Conservation (phyloP, 2,797 vertebrate species). For the Myotis vivesi region DNA sequence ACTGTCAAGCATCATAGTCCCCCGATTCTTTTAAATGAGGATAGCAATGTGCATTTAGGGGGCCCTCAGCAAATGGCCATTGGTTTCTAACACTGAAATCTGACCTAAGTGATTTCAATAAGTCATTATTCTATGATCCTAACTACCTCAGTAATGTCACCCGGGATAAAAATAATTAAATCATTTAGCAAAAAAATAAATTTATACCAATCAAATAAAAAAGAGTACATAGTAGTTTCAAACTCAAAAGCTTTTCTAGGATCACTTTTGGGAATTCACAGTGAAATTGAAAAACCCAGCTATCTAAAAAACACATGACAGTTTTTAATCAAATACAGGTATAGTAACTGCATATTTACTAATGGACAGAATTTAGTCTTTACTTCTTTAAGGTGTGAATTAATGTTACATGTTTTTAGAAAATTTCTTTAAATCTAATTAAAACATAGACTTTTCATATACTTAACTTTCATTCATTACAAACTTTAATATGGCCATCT, state of each 20-base stretch:
- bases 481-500: conserved; percentile 61
- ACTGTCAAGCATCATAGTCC: background rate
- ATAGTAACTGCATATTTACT: background rate
- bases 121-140: conserved; percentile 11
- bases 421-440: conserved; percentile 51
- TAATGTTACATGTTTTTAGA: conserved; percentile 30
- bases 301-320: background rate
- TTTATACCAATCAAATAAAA: conserved; percentile 9
- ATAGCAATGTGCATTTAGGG: background rate
- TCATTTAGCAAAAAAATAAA: background rate
- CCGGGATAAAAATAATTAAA: background rate
- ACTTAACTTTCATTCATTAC: conserved; percentile 74
- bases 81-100: conserved; percentile 17
- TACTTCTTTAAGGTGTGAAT: conserved; percentile 35
- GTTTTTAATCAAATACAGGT: conserved; percentile 38
- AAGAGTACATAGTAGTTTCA: background rate
- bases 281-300: background rate
- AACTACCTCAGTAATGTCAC: background rate
- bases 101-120: conserved; percentile 8
- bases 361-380: conserved; percentile 9
- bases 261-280: background rate
- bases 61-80: background rate
- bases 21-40: background rate
- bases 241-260: background rate
- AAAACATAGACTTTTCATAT: conserved; percentile 66